Base-by-base conservation (phyloP, 2,797 vertebrate species). In the Chloroceryle inda region DNA sequence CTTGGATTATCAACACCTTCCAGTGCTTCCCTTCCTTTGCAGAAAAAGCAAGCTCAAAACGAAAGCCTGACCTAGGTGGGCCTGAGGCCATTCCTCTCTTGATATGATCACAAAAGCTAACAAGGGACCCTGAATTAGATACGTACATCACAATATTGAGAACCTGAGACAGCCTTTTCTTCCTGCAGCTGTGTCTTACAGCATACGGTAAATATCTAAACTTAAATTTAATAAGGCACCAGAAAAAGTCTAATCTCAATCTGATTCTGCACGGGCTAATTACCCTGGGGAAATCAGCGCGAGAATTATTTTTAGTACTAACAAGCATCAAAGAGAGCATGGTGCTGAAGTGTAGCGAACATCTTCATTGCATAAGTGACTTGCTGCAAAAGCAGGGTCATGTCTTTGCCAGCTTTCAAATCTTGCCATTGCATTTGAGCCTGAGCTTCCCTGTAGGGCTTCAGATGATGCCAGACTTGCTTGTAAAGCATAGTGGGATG, bases 201-300 rank as follows among this genome's bases (percentile, higher is more conserved):
- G 62, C 73, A 35, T 23, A 52, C 2, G 66, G 62, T 67, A 93
- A 93, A 95, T 73, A 94, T 71, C 83, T 82, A 44, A 44, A 44
- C 44, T 76, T 73, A 44, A 76, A 79, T 56, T 62, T 78, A 37
- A 31, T 55, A 76, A 78, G 5, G 55, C 85, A 56, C 63, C 55
- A 92, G 77, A 47, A 95, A 38, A 64, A 59, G 16, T 45, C 80
- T 92, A 66, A 95, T 91, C 86, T 94, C 80, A 59, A 33, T 73
- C 88, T 92, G 74, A 85, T 40, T 84, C 83, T 92, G 67, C 77
- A 85, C 44, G 18, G 21, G 33, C 44, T 92, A 95, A 95, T 95
- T 79, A 94, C 93, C 74, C 86, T 4, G 4, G 92, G 95, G 96
- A 97, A 95, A 96, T 88, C 83, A 96, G 92, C 2, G 38, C 15